Conservation (phyloP, 2,888 invertebrate genomes). For the Cacoxenus indagator region DNA sequence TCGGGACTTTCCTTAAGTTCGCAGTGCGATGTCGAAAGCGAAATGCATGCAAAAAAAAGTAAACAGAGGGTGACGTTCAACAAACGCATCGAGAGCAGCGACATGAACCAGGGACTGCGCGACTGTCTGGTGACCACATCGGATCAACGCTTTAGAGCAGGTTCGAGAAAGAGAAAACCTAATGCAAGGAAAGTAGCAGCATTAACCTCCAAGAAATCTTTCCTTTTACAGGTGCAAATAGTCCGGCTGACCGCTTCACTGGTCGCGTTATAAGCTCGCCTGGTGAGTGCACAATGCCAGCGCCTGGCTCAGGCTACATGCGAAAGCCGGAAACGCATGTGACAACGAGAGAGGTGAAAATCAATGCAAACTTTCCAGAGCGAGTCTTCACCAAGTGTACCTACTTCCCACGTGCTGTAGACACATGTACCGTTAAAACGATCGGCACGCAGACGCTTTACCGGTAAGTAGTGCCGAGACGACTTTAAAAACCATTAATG, state of each 20-base stretch:
- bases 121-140: neutral
- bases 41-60: neutral
- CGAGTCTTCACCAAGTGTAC: conserved; percentile 43
- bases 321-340: conserved; percentile 39
- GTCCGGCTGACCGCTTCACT: conserved; percentile 41
- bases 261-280: conserved; percentile 43
- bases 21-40: neutral
- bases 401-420: conserved; percentile 40
- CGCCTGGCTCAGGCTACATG: conserved; percentile 47
- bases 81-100: neutral
- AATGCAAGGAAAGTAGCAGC: neutral
- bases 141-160: neutral
- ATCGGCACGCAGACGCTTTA: conserved; percentile 67
- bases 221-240: conserved; percentile 29
- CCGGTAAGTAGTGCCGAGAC: conserved; percentile 47
- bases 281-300: conserved; percentile 48
- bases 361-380: conserved; percentile 39
- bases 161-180: neutral
- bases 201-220: neutral
- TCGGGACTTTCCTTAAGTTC: neutral
- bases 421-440: conserved; percentile 47
- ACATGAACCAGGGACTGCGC: neutral
- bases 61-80: neutral
- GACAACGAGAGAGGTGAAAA: conserved; percentile 51
- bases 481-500: neutral